Evolutionary conservation across 2,113 vertebrate genomes (phyloP).

Genomic region (Platanista minor): DNA sequence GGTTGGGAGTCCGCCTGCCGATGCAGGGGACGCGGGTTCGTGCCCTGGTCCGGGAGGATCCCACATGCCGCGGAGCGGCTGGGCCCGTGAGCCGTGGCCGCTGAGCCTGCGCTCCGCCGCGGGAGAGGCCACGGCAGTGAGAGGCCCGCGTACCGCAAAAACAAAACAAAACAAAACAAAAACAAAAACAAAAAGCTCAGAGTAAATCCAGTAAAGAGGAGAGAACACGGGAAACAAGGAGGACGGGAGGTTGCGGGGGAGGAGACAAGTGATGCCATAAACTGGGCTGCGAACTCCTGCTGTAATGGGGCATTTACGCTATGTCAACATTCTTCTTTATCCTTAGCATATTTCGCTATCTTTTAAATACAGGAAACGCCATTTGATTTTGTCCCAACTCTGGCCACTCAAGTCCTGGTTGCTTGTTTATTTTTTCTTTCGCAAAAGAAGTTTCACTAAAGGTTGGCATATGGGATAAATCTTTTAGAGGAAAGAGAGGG

Average conservation of each 20-base stretch:
- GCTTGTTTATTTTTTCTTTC: slow-evolving; percentile 65
- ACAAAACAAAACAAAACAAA: too few species aligned
- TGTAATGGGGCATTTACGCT: slow-evolving; percentile 32
- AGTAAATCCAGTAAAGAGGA: slow-evolving; percentile 26
- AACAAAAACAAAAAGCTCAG: background rate
- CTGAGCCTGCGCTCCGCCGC: too few species aligned
- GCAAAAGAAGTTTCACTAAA: slow-evolving; percentile 56
- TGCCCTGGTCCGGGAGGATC: too few species aligned
- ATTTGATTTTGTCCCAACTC: slow-evolving; percentile 51
- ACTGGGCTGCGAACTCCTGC: slow-evolving; percentile 17
- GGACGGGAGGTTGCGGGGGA: background rate
- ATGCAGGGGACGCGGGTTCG: too few species aligned
- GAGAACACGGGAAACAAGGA: background rate
- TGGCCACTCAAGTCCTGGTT: slow-evolving; percentile 37
- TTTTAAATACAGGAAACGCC: slow-evolving; percentile 69
- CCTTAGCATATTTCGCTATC: slow-evolving; percentile 48
- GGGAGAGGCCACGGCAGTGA: too few species aligned
- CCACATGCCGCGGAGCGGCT: too few species aligned
- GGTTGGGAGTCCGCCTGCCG: too few species aligned
- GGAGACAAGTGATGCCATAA: slow-evolving; percentile 3
- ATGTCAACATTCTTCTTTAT: slow-evolving; percentile 39
- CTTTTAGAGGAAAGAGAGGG: slow-evolving; percentile 59
- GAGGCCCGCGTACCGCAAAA: too few species aligned
- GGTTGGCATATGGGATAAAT: slow-evolving; percentile 74
- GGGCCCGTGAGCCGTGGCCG: too few species aligned